Conservation (phyloP, 2,888 invertebrate species). For the Lasioglossum morio region DNA sequence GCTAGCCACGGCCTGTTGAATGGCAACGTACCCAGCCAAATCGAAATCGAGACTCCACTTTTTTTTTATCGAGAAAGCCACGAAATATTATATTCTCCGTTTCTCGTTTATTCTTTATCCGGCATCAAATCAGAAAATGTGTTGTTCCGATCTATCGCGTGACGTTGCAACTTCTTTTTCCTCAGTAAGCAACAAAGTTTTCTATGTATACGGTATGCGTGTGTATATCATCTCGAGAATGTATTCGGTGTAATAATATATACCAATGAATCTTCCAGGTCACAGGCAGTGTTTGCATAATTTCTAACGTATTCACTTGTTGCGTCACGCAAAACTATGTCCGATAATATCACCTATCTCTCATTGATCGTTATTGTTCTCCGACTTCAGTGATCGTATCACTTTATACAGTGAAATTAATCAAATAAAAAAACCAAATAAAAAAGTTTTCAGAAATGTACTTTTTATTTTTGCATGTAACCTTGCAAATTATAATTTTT, state of each 20-base stretch:
- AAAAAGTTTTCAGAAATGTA: too few relatives aligned
- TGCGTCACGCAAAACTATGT: conserved; percentile 27
- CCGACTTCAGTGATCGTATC: not conserved
- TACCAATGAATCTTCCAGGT: not conserved
- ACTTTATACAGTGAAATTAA: not conserved
- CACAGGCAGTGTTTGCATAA: conserved; percentile 14
- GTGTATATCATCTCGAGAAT: not conserved
- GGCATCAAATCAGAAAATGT: not conserved
- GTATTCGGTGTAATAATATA: not conserved
- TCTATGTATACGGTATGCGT: too few relatives aligned
- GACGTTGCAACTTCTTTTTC: not conserved
- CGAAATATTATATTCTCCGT: not conserved
- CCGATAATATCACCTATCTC: not conserved
- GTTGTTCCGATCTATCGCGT: not conserved
- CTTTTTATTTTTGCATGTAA: too few relatives aligned
- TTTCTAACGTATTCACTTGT: conserved; percentile 37
- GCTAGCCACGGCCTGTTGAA: conserved; percentile 6
- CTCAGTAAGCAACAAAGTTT: not conserved
- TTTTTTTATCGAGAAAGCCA: not conserved
- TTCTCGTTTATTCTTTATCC: not conserved
- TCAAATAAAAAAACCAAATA: too few relatives aligned
- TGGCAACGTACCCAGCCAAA: not conserved
- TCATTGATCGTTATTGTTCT: not conserved
- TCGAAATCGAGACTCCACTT: not conserved
- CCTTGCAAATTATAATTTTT: too few relatives aligned